A percentile compares a stretch with the other conserved stretches of the same genome.
phyloP scores from a whole-genome alignment of 2,113 vertebrate species.

The Sylvietta virens region DNA sequence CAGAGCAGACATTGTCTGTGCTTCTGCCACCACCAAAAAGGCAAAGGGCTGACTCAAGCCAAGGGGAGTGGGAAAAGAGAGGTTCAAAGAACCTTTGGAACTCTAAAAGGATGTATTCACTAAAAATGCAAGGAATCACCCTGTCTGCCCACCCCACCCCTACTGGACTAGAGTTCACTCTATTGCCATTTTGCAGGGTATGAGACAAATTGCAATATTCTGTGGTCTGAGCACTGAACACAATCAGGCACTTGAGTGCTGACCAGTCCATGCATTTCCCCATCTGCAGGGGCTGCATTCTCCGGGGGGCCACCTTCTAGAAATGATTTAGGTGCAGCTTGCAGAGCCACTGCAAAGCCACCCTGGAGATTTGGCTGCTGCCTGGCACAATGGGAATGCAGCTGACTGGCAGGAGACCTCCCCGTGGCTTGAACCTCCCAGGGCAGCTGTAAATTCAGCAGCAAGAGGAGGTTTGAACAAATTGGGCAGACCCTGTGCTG shows the following conservation, averaged over 20 bases:
- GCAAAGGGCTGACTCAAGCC: not conserved
- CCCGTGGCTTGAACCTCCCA: not conserved
- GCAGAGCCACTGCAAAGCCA: not conserved
- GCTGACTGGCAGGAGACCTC: not conserved
- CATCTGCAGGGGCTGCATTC: not conserved
- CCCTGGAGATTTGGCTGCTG: not conserved
- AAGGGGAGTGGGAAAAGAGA: not conserved
- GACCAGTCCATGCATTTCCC: not conserved
- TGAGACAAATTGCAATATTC: fast-evolving
- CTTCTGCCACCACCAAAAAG: not conserved
- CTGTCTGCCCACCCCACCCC: no score
- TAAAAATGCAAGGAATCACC: not conserved
- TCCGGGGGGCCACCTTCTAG: not conserved
- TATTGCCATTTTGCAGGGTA: not conserved
- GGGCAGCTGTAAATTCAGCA: not conserved
- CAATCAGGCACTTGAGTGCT: not conserved
- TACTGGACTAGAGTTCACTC: fast-evolving
- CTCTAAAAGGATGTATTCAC: not conserved
- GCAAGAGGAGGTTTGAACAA: not conserved
- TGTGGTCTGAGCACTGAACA: not conserved
- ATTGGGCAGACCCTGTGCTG: not conserved
- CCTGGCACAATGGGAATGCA: not conserved
- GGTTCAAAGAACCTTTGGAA: not conserved
- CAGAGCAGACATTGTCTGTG: not conserved
- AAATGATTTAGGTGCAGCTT: not conserved